These are phyloP conservation scores for Cryptoprocta ferox DNA, from an alignment of 2,797 vertebrate species.

Conservation along the genomic window DNA sequence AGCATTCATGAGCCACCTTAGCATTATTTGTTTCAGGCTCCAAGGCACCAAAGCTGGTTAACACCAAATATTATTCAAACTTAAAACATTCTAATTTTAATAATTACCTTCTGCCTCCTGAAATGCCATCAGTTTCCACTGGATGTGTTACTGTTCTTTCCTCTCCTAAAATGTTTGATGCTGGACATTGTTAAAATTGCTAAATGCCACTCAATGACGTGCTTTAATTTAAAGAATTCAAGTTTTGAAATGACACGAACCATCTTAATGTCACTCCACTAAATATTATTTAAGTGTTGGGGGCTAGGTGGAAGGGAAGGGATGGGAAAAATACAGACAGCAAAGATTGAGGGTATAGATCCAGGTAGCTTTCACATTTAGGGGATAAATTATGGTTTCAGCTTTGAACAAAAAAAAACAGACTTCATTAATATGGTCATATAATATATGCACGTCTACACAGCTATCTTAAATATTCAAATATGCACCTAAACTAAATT, in stretches of 20 bases:
- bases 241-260: conserved; percentile 63
- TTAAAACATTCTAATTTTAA: conserved; percentile 74
- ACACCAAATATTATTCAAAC: conserved; percentile 59
- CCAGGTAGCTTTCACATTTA: conserved; percentile 40
- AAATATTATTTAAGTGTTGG: conserved; percentile 63
- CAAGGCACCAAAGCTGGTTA: conserved; percentile 38
- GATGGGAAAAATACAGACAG: conserved; percentile 30
- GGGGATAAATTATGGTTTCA: conserved; percentile 56
- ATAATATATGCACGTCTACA: not conserved
- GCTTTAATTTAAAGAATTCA: conserved; percentile 66
- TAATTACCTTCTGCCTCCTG: conserved; percentile 75
- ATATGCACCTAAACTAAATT: conserved; percentile 54
- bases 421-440: conserved; percentile 61
- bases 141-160: conserved; percentile 73
- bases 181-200: conserved; percentile 75
- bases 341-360: conserved; percentile 3
- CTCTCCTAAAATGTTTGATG: conserved; percentile 76
- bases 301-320: not conserved
- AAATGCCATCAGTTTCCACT: conserved; percentile 74
- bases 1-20: not conserved
- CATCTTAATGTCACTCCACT: conserved; percentile 56
- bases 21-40: not conserved
- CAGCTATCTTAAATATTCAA: conserved; percentile 63
- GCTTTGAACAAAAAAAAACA: conserved; percentile 63
- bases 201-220: conserved; percentile 58